Evolutionary conservation across 2,797 vertebrate genomes (phyloP).

Genomic region (Scolopax rusticola): DNA sequence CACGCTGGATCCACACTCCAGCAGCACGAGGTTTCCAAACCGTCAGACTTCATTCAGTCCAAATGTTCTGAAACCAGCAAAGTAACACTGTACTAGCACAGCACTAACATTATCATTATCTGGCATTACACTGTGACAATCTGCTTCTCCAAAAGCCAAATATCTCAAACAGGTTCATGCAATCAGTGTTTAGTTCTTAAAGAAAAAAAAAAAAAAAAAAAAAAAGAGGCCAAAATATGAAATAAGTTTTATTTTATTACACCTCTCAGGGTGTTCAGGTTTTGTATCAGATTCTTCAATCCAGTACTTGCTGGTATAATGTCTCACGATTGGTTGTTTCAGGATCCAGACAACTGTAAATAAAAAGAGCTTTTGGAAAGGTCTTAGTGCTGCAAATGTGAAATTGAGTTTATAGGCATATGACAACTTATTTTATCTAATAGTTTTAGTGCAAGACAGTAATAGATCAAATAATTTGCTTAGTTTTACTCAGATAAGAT

Average conservation of each 20-base stretch:
- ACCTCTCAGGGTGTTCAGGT: not conserved
- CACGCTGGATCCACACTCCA: not conserved
- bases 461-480: not conserved
- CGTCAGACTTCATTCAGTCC: not conserved
- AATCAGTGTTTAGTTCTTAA: not conserved
- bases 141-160: not conserved
- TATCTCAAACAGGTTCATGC: not conserved
- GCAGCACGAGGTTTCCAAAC: not conserved
- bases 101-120: fast-evolving
- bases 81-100: fast-evolving
- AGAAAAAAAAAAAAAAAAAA: not conserved
- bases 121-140: not conserved
- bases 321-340: not conserved
- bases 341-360: slow-evolving; percentile 44
- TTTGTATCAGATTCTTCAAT: not conserved
- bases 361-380: not conserved
- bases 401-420: not conserved
- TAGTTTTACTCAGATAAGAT: not conserved
- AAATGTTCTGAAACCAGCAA: not conserved
- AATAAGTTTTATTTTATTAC: slow-evolving; percentile 44
- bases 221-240: not conserved
- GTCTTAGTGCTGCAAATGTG: not conserved
- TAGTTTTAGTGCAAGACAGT: not conserved
- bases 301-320: not conserved
- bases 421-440: not conserved